Conservation (phyloP, 2,113 vertebrate species). For the Hemicordylus capensis region DNA sequence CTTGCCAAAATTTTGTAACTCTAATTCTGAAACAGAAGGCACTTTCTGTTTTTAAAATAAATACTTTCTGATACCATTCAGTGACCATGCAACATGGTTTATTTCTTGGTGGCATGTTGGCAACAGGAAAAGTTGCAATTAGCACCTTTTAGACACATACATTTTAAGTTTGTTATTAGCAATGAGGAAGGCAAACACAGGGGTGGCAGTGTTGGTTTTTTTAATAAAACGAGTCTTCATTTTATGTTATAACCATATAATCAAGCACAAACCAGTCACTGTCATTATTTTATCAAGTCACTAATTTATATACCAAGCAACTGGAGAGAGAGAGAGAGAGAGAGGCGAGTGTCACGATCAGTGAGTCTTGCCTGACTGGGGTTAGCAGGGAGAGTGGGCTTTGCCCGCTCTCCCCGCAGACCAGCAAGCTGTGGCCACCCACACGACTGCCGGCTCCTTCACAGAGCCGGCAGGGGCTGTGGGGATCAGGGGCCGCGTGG, state of each 20-base stretch:
- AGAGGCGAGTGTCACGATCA: too few species aligned
- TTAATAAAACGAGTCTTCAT: conserved; percentile 29
- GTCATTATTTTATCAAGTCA: conserved; percentile 1
- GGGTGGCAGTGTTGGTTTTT: conserved; percentile 22
- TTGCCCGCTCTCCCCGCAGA: too few species aligned
- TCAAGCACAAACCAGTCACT: background rate
- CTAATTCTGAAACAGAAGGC: conserved; percentile 36
- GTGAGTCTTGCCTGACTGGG: too few species aligned
- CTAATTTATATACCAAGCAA: conserved; percentile 16
- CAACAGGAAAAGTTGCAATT: conserved; percentile 44
- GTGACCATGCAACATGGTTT: conserved; percentile 25
- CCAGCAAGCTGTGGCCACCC: too few species aligned
- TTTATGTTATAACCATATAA: conserved; percentile 20
- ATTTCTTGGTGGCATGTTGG: conserved; percentile 47
- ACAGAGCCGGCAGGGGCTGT: too few species aligned
- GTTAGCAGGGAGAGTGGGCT: too few species aligned
- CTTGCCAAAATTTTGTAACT: conserved; percentile 37
- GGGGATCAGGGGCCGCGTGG: too few species aligned
- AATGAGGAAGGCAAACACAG: conserved; percentile 1
- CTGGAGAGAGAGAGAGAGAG: background rate
- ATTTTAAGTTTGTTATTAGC: too few species aligned
- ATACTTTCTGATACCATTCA: background rate
- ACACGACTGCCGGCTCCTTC: too few species aligned
- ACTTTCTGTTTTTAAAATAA: conserved; percentile 43
- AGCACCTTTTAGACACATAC: conserved; percentile 35